Conservation (phyloP, 2,888 invertebrate species). For the Zygaena filipendulae region DNA sequence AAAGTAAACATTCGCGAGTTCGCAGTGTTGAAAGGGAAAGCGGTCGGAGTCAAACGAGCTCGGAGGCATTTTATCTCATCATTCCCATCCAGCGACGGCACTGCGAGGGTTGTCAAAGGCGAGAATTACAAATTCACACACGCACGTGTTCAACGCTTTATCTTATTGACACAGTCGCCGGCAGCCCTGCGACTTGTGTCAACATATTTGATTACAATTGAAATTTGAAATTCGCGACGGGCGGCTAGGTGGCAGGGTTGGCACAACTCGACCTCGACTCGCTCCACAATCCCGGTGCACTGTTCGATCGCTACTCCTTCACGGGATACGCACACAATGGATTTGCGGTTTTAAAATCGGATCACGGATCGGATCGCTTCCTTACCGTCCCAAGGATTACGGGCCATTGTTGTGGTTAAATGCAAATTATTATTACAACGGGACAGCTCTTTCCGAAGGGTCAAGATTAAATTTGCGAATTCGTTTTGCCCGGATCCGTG, state of each 20-base stretch:
- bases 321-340: too few relatives aligned
- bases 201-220: slow-evolving; percentile 56
- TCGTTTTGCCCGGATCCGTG: too few relatives aligned
- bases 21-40: slow-evolving; percentile 15
- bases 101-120: slow-evolving; percentile 36
- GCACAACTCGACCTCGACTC: slow-evolving; percentile 12
- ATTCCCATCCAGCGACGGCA: slow-evolving; percentile 10
- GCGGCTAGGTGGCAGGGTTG: slow-evolving; percentile 17
- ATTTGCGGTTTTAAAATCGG: too few relatives aligned
- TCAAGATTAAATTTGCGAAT: too few relatives aligned
- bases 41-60: slow-evolving; percentile 7
- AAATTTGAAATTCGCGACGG: slow-evolving; percentile 35
- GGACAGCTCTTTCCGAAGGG: too few relatives aligned
- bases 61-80: slow-evolving; percentile 1
- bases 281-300: too few relatives aligned
- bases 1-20: too few relatives aligned
- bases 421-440: too few relatives aligned
- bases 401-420: too few relatives aligned
- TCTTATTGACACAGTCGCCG: slow-evolving; percentile 52
- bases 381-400: too few relatives aligned
- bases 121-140: slow-evolving; percentile 32
- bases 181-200: slow-evolving; percentile 28
- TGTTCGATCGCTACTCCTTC: too few relatives aligned
- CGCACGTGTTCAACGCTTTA: slow-evolving; percentile 41
- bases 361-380: too few relatives aligned